phyloP scores from a whole-genome alignment of 2,888 invertebrate genomes.

The Eutolmus rufibarbis region DNA sequence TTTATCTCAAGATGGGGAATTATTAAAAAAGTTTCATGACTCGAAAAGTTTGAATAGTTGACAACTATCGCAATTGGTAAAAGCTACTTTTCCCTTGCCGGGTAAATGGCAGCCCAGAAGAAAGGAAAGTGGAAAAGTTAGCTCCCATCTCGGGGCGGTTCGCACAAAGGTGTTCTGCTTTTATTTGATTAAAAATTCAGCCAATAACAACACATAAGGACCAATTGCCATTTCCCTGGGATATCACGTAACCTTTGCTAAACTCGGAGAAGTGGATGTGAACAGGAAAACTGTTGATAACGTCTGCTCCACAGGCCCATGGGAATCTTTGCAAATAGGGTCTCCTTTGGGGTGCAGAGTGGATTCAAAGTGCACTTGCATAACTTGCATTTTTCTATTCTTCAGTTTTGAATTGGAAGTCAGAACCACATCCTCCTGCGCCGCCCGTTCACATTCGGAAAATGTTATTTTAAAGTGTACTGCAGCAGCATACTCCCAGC shows the following conservation, averaged over 20 bases:
- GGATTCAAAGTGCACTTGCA: not conserved
- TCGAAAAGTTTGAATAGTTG: not conserved
- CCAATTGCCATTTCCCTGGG: not conserved
- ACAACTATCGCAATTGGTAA: not conserved
- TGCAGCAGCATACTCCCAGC: not conserved
- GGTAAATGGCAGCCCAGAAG: not conserved
- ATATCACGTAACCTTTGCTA: not conserved
- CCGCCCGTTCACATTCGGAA: not conserved
- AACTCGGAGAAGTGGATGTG: not conserved
- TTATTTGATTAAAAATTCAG: not conserved
- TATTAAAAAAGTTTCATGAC: slow-evolving; percentile 14
- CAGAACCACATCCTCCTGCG: not conserved
- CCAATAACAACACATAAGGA: not conserved
- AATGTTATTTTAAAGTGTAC: not conserved
- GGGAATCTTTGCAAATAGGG: not conserved
- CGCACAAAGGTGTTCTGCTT: not conserved
- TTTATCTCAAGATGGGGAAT: not conserved
- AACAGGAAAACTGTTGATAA: not conserved
- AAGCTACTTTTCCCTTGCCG: not conserved
- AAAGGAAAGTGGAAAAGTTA: not conserved
- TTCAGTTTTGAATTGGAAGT: not conserved
- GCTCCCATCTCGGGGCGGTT: not conserved
- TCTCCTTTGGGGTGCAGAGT: not conserved
- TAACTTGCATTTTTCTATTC: not conserved
- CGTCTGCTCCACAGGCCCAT: not conserved